Evolutionary conservation across 1,140 invertebrate genomes (phyloP).

Genomic region (Lysiphlebus fabarum): DNA sequence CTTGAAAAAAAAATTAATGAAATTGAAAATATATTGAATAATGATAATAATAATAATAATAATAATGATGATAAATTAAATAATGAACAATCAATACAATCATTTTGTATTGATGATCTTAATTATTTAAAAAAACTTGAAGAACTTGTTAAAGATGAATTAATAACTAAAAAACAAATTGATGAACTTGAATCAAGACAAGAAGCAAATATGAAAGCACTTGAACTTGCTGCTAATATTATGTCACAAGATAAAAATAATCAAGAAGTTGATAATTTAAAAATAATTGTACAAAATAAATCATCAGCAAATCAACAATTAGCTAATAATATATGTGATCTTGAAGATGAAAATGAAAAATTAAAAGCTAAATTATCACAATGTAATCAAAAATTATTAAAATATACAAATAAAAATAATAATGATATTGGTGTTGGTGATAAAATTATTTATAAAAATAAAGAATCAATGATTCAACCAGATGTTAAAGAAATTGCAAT

Average conservation of each 20-base stretch:
- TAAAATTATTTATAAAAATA: conserved; percentile 9
- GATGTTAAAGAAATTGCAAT: background rate
- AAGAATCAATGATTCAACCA: background rate
- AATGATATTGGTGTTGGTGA: background rate
- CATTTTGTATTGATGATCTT: conserved; percentile 37
- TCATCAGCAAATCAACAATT: conserved; percentile 34
- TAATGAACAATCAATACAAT: conserved; percentile 32
- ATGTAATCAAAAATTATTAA: conserved; percentile 31
- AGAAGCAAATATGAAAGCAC: conserved; percentile 67
- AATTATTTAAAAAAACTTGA: conserved; percentile 42
- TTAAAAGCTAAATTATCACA: conserved; percentile 23
- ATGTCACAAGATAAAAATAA: conserved; percentile 60
- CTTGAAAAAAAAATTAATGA: conserved; percentile 4
- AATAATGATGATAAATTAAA: conserved; percentile 25
- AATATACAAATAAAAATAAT: conserved; percentile 20
- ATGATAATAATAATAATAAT: background rate
- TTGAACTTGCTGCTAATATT: conserved; percentile 71
- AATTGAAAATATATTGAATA: conserved; percentile 3
- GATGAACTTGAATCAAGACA: conserved; percentile 65
- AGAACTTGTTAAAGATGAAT: conserved; percentile 37
- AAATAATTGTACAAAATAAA: conserved; percentile 41
- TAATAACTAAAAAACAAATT: conserved; percentile 55
- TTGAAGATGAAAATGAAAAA: conserved; percentile 36
- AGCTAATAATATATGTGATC: conserved; percentile 30
- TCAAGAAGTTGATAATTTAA: conserved; percentile 42